Conservation (phyloP, 1,140 invertebrate species). For the Bombus superbus region DNA sequence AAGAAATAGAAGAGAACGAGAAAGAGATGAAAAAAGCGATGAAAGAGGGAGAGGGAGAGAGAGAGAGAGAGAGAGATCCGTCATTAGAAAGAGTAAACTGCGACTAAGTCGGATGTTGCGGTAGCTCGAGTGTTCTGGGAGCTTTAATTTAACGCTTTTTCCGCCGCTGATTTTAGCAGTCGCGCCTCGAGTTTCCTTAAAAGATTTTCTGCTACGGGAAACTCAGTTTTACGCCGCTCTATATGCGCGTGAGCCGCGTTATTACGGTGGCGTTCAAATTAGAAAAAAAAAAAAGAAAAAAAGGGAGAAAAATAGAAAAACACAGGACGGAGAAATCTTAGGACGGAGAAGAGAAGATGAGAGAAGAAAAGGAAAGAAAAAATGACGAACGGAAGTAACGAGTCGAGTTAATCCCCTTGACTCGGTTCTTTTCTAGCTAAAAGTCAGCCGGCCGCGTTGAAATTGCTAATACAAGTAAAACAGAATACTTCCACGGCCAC, state of each 20-base stretch:
- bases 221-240: conserved; percentile 46
- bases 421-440: not conserved
- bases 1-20: not conserved
- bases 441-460: conserved; percentile 48
- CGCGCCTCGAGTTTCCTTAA: conserved; percentile 59
- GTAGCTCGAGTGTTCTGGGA: conserved; percentile 24
- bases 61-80: not conserved
- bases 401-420: conserved; percentile 51
- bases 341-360: conserved; percentile 7
- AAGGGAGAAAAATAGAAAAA: not conserved
- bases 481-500: conserved; percentile 44
- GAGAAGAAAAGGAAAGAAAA: conserved; percentile 11
- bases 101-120: conserved; percentile 37
- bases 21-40: not conserved
- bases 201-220: conserved; percentile 64
- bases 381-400: conserved; percentile 43
- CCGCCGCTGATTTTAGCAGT: conserved; percentile 59
- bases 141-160: conserved; percentile 61
- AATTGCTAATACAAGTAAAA: conserved; percentile 66
- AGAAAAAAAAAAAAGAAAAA: conserved; percentile 53
- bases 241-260: conserved; percentile 47
- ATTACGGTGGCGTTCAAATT: conserved; percentile 58
- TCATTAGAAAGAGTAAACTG: conserved; percentile 43
- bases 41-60: too few relatives aligned
- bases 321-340: conserved; percentile 32